phyloP scores from a whole-genome alignment of 1,140 invertebrate species.

The Holcopasites calliopsidis region DNA sequence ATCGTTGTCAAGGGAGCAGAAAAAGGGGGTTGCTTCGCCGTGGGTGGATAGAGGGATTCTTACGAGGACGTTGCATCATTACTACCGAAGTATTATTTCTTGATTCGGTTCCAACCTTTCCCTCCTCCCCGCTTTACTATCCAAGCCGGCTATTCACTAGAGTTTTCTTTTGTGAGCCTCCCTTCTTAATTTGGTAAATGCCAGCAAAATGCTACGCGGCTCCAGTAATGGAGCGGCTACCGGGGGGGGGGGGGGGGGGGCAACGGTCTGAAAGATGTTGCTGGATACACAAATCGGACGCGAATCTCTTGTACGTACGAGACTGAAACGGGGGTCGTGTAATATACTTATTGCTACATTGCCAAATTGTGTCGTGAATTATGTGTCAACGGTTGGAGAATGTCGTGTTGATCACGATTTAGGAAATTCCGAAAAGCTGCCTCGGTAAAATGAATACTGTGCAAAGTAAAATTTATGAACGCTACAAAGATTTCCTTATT shows the following conservation, averaged over 20 bases:
- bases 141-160: constrained; percentile 51
- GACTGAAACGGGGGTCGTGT: constrained; percentile 4
- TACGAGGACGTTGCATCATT: constrained; percentile 54
- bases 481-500: too few species aligned
- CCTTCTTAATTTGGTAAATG: constrained; percentile 72
- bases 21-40: constrained; percentile 6
- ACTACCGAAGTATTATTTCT: constrained; percentile 68
- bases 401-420: neutral
- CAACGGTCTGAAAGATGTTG: constrained; percentile 45
- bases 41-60: constrained; percentile 31
- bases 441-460: neutral
- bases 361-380: constrained; percentile 31
- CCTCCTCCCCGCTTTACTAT: constrained; percentile 20
- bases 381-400: neutral
- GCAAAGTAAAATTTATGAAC: neutral
- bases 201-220: constrained; percentile 65
- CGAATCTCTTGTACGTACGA: constrained; percentile 19
- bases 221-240: constrained; percentile 54
- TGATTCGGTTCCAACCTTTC: constrained; percentile 64
- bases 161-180: constrained; percentile 61
- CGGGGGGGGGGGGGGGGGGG: too few species aligned
- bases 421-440: too few species aligned
- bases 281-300: constrained; percentile 30
- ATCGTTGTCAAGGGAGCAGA: constrained; percentile 6
- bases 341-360: constrained; percentile 35